Evolutionary conservation across 2,113 vertebrate genomes (phyloP).

Genomic region (Sceloporus tristichus): DNA sequence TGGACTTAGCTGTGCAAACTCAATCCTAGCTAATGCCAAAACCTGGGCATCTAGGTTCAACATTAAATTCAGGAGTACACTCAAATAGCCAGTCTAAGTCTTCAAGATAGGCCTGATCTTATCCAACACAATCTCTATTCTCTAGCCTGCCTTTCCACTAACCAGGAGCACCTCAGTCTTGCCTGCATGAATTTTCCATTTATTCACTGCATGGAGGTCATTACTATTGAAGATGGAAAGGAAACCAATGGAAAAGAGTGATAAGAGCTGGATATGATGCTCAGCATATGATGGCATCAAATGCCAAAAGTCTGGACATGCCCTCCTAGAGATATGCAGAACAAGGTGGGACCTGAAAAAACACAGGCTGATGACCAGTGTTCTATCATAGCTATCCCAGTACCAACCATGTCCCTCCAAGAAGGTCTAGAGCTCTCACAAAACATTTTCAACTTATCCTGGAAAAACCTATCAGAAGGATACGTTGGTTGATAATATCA

Average conservation of each 20-base stretch:
- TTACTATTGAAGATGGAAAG: background rate
- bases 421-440: background rate
- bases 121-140: background rate
- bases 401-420: background rate
- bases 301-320: background rate
- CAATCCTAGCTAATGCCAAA: background rate
- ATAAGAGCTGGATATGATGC: too few relatives aligned
- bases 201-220: background rate
- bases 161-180: background rate
- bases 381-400: background rate
- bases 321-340: background rate
- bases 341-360: background rate
- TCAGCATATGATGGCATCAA: background rate
- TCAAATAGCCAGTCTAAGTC: background rate
- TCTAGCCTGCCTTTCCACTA: background rate
- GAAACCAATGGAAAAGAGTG: background rate
- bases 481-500: background rate
- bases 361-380: background rate
- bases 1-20: background rate
- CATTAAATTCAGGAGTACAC: background rate
- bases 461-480: too few relatives aligned
- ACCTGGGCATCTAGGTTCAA: background rate
- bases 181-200: too few relatives aligned
- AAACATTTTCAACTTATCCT: background rate
- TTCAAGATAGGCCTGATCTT: background rate